These are phyloP conservation scores for Apostichopus leukothele DNA, from an alignment of 53 echinoderm and acorn worm genomes.

Conservation along the genomic window DNA sequence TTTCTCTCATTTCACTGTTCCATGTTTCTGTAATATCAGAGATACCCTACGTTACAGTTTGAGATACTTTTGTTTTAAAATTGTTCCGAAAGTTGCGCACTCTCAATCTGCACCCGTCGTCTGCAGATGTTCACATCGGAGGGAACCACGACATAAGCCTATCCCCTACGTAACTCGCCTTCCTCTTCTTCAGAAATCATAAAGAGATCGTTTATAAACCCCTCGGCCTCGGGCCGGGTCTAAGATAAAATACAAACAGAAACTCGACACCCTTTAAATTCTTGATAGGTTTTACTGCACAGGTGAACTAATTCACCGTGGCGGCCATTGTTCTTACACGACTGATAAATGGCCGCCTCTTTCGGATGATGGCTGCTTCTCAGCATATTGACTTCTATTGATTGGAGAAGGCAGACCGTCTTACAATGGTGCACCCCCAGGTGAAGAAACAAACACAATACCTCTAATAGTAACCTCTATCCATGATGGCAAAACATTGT, in stretches of 20 bases:
- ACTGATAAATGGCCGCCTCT: not conserved
- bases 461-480: conserved; percentile 30
- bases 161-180: too few species aligned
- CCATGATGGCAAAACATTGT: conserved; percentile 40
- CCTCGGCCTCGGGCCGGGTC: not conserved
- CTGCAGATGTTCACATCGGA: too few species aligned
- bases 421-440: conserved; percentile 4
- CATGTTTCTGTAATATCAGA: too few species aligned
- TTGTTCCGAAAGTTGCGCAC: too few species aligned
- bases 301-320: not conserved
- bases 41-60: too few species aligned
- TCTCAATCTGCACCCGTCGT: too few species aligned
- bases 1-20: too few species aligned
- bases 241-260: conserved; percentile 8
- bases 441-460: conserved; percentile 32
- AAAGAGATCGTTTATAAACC: not conserved
- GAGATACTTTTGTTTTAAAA: too few species aligned
- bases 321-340: not conserved
- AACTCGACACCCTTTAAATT: not conserved
- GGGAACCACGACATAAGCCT: too few species aligned
- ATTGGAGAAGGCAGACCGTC: not conserved
- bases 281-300: not conserved
- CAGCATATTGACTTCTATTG: conserved; percentile 42
- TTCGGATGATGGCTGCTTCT: not conserved
- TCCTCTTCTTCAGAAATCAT: too few species aligned